Evolutionary conservation across 2,888 invertebrate species (phyloP).

Genomic region (Harmothoe impar): DNA sequence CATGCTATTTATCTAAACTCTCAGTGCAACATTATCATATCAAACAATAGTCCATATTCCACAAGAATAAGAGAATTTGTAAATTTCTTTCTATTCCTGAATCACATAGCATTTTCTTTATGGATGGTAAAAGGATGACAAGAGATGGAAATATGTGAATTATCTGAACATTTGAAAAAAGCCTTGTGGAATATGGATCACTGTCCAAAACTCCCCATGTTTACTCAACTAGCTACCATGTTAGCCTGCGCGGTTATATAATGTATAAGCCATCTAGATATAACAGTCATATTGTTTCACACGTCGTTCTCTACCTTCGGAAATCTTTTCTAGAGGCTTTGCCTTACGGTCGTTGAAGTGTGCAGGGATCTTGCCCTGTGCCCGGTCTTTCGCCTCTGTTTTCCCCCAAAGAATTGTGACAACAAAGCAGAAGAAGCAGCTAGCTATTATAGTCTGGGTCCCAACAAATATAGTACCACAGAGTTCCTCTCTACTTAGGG

Average conservation of each 20-base stretch:
- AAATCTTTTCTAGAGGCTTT: conserved; percentile 56
- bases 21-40: too few relatives aligned
- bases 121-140: too few relatives aligned
- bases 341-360: conserved; percentile 25
- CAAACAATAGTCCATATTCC: too few relatives aligned
- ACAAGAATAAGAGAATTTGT: too few relatives aligned
- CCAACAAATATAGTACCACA: neutral
- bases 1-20: too few relatives aligned
- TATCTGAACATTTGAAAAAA: too few relatives aligned
- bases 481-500: neutral
- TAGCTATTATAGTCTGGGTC: neutral
- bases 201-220: too few relatives aligned
- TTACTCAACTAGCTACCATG: neutral
- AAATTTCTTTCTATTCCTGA: too few relatives aligned
- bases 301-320: conserved; percentile 30
- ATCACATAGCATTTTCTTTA: too few relatives aligned
- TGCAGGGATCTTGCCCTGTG: neutral
- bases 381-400: conserved; percentile 53
- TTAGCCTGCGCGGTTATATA: neutral
- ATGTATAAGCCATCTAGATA: neutral
- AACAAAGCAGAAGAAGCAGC: conserved; percentile 54
- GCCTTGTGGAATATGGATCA: too few relatives aligned
- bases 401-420: conserved; percentile 30
- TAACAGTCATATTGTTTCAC: neutral
- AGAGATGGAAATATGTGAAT: too few relatives aligned